Evolutionary conservation across 2,888 invertebrate species (phyloP), one percentile per base, ranked within the genome.

Genomic region (Metalampra italica): DNA sequence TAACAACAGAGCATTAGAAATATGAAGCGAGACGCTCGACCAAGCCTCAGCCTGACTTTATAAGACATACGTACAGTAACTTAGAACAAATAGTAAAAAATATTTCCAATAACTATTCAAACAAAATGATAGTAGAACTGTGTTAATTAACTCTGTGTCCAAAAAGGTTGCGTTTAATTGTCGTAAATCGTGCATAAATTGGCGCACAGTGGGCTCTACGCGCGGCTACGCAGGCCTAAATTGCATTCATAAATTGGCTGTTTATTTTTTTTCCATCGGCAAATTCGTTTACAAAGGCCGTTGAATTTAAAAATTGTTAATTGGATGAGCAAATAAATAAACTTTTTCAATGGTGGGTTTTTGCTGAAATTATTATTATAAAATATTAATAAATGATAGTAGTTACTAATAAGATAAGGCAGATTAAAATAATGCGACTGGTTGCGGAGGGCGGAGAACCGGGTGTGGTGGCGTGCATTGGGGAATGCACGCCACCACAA

Each of bases 151-250:
- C 59, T 58, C 56, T 57, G 64, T 59, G 32, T 60, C 55, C 57
- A 71, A 76, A 76, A 76, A 68, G 61, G 69, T 56, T 63, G 63
- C 54, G 59, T 67, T 71, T 75, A 75, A 78, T 78, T 74, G 70
- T 56, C 62, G 68, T 64, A 63, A 68, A 68, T 60, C 58, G 59
- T 49, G 62, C 51, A 64, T 68, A 68, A 72, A 72, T 66, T 62
- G 56, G 56, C 52, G 60, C 53, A 62, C 66, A 73, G 63, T 68
- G 65, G 68, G 63, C 56, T 62, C 66, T 64, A 63, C 55, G 56
- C 59, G 59, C 61, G 55, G 43, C 59, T 57, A 60, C 50, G 54
- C 49, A 51, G 55, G 59, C 54, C 59, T 60, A 62, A 68, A 75
- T 66, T 64, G 64, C 64, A 63, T 58, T 60, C 56, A 53, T 57